A percentile compares a stretch with the other conserved stretches of the same genome.
Conservation (phyloP, 2,113 vertebrate species). For the Elephas maximus region DNA sequence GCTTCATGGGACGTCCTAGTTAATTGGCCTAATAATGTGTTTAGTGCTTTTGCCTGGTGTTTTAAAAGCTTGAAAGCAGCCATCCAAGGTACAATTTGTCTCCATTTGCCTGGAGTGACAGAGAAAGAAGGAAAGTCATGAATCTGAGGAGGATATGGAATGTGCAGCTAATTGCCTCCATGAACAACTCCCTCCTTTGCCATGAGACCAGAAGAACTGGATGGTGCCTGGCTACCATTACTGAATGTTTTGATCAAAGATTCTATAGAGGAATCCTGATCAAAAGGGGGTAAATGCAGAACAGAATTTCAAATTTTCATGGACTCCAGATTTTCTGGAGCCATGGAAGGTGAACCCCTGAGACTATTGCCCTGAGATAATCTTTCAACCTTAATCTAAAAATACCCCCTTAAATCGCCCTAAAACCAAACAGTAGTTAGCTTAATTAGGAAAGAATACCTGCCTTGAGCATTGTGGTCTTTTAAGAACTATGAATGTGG, state of each 20-base stretch:
- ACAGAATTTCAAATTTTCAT: not conserved
- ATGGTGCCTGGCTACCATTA: not conserved
- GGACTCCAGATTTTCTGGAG: not conserved
- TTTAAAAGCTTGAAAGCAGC: not conserved
- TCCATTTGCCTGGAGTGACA: not conserved
- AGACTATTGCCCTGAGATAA: not conserved
- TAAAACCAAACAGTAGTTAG: not conserved
- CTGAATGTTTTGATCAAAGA: not conserved
- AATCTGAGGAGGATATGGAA: not conserved
- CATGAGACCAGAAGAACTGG: not conserved
- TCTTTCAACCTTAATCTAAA: not conserved
- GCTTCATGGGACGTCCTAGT: too few species aligned
- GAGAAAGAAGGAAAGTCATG: not conserved
- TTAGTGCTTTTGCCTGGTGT: not conserved
- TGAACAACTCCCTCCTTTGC: not conserved
- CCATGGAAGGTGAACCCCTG: not conserved
- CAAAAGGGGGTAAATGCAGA: not conserved
- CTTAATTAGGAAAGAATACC: not conserved
- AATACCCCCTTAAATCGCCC: not conserved
- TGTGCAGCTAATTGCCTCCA: not conserved
- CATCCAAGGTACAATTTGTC: not conserved
- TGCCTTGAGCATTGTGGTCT: not conserved
- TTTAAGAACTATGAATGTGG: not conserved
- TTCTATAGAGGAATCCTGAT: not conserved
- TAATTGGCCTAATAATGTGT: too few species aligned